Evolutionary conservation across 2,113 vertebrate species (phyloP), one percentile per base, ranked within the genome.

Genomic region (Onychostoma macrolepis): DNA sequence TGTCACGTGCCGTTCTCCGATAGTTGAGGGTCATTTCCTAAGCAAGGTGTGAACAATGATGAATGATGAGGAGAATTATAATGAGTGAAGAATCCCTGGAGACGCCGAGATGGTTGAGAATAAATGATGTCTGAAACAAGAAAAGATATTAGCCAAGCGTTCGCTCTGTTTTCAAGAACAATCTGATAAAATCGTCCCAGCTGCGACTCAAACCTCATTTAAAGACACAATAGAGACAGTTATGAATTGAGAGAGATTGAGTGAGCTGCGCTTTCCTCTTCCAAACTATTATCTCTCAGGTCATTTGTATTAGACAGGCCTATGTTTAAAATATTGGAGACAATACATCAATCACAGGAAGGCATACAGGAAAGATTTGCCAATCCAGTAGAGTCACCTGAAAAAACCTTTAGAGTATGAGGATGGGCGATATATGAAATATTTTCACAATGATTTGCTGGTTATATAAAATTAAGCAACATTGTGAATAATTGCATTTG

Each of bases 51-150:
- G 79, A 28, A 65, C 36, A 65, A 28, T 63, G 56, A 80, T 80
- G 36, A 38, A 81, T 26, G 33, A 28, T 28, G 79, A 65, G 38
- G 38, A 63, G 56, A 65, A 28, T 65, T 28, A 5, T 65, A 81
- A 65, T 81, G 58, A 65, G 4, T 28, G 26, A 26, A 43, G 61
- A 36, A 65, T 43, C 79, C 43, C 58, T 65, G 58, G 38, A 81
- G 79, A 80, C 30, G 6, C 2, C 1, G 45, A 50, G 43, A 56
- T 56, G 76, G 26, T 56, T 24, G 33, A 45, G 84, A 84, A 88
- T 87, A 63, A 86, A 86, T 81, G 24, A 81, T 26, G 83, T 72
- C 48, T 85, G 83, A 85, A 58, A 75, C 45, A 85, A 75, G 45
- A 56, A 58, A 41, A 74, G 71, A 56, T 41, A 74, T 74, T 41